Evolutionary conservation across 2,888 invertebrate species (phyloP), one percentile per base, ranked within the genome.

Genomic region (Aphodius sticticus): DNA sequence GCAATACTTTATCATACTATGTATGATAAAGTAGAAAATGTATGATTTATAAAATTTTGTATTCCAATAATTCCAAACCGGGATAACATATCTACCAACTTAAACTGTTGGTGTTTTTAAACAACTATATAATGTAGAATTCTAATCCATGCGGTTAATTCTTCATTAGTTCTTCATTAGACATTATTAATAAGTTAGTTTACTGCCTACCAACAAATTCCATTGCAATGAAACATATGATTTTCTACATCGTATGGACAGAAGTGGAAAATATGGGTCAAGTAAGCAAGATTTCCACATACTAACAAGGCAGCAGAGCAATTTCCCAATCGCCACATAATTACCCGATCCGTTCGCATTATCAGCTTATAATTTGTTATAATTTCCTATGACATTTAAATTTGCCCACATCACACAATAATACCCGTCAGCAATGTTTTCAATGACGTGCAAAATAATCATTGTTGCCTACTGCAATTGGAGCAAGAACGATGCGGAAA

Each of bases 311-410:
- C 53, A 53, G 53, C 53, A 5, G 12, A 53, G 6, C 53, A 53
- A 53, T 53, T 53, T 53, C 53, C 53, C 53, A 53, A 53, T 53
- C 53, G 1, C 53, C 53, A 53, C 53, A 53, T 53, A 53, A 53
- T 53, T 53, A 53, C 53, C 53, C 9, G 53, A 53, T 53, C 53
- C 9, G 7, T 53, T 53, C 53, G 53, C 53, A 53, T 53, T 53
- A 53, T 53, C 53, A 53, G 53, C 53, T 53, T 53, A 53, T 53
- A 53, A 53, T 53, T 53, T 53, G 53, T 53, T 53, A 53, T 53
- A 53, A 53, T 53, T 53, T 53, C 53, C 7, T 53, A 53, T 53
- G 53, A 53, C 53, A 53, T 53, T 53, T 53, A 53, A 53, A 7
- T 9, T 53, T 53, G 53, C 53, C 53, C 53, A 53, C 53, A 9